phyloP scores from a whole-genome alignment of 1,140 invertebrate genomes.

The Pissodes strobi region DNA sequence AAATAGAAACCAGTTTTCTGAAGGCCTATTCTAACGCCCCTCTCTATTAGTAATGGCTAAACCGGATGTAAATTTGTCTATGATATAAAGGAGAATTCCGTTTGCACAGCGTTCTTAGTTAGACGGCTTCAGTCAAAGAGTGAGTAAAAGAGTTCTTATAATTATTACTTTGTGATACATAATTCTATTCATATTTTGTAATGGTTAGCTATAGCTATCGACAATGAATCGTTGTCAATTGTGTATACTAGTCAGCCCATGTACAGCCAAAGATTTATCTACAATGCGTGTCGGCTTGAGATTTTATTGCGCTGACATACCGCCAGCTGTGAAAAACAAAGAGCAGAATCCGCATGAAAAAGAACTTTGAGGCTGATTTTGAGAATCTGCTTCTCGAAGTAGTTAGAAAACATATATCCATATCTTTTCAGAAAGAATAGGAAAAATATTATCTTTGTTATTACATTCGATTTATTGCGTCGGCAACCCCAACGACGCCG shows the following conservation, averaged over 20 bases:
- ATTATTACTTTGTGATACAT: no score
- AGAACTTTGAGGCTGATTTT: no score
- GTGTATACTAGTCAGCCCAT: no score
- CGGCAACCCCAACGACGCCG: slow-evolving; percentile 18
- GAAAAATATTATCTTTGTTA: slow-evolving; percentile 29
- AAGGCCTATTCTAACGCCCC: slow-evolving; percentile 37
- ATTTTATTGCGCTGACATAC: slow-evolving; percentile 24
- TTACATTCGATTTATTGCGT: slow-evolving; percentile 33
- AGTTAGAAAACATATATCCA: slow-evolving; percentile 25
- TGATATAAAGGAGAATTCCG: slow-evolving; percentile 23
- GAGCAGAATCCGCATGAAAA: background rate
- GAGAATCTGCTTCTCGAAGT: no score
- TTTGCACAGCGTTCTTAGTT: slow-evolving; percentile 10
- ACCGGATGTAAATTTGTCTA: slow-evolving; percentile 27
- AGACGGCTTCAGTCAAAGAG: background rate
- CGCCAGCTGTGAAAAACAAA: slow-evolving; percentile 20
- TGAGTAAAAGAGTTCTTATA: no score
- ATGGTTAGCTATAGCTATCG: no score
- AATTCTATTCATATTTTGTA: no score
- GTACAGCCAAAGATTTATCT: slow-evolving; percentile 4
- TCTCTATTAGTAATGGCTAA: slow-evolving; percentile 23
- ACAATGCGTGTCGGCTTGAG: slow-evolving; percentile 9
- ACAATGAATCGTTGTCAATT: no score
- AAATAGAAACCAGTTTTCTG: slow-evolving; percentile 41
- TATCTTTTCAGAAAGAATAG: slow-evolving; percentile 26